Conservation (phyloP, 2,113 vertebrate species). For the Chauna torquata region DNA sequence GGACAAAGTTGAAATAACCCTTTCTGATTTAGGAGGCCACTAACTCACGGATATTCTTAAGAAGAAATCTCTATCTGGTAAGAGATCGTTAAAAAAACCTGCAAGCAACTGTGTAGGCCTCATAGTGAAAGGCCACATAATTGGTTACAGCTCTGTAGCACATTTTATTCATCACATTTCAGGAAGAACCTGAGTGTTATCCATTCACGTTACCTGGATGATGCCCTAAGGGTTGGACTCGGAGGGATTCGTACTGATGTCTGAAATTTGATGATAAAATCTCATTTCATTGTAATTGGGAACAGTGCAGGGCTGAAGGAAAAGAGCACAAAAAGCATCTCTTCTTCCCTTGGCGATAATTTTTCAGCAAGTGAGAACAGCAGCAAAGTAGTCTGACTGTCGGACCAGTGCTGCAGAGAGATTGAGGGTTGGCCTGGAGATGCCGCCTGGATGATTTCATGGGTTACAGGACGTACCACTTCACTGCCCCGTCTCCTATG, state of each 20-base stretch:
- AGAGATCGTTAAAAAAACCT: background rate
- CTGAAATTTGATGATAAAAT: background rate
- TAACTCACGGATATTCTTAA: background rate
- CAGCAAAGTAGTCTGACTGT: background rate
- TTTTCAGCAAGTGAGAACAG: background rate
- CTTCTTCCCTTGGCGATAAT: no score
- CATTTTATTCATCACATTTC: fast-evolving
- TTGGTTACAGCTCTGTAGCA: background rate
- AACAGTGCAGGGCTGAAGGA: background rate
- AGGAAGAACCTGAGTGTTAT: background rate
- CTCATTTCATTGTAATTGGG: fast-evolving
- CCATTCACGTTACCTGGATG: background rate
- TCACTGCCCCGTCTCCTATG: background rate
- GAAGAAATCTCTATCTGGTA: background rate
- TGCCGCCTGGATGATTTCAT: fast-evolving
- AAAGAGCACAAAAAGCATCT: background rate
- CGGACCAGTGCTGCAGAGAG: background rate
- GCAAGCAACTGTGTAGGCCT: background rate
- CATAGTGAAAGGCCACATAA: background rate
- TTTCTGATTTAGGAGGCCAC: background rate
- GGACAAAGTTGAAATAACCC: background rate
- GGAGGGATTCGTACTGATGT: background rate
- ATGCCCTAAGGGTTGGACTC: background rate
- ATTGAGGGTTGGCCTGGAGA: background rate
- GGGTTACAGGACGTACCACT: background rate